Percentiles rank a stretch among this genome's conserved stretches.
These are phyloP conservation scores for Remorina albescens DNA, from an alignment of 2,797 vertebrate genomes.

Conservation along the genomic window DNA sequence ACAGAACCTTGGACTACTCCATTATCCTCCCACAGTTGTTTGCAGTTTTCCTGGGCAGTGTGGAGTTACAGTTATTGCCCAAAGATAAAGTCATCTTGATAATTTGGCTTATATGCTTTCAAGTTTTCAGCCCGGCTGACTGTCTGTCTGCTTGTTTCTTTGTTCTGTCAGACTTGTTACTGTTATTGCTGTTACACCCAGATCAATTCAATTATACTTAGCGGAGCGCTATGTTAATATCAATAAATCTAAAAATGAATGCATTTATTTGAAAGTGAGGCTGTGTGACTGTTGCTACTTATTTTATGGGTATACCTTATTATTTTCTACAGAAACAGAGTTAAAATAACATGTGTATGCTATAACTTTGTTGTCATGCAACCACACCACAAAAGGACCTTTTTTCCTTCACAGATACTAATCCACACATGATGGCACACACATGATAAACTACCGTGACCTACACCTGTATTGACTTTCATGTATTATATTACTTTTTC, in stretches of 20 bases:
- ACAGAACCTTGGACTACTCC: too few species aligned
- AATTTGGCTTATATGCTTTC: too few species aligned
- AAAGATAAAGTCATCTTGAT: too few species aligned
- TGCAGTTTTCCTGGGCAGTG: too few species aligned
- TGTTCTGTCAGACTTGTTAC: too few species aligned
- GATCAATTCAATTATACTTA: neutral
- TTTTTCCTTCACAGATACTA: conserved; percentile 1
- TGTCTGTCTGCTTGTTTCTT: too few species aligned
- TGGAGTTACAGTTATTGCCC: too few species aligned
- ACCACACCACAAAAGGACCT: conserved; percentile 9
- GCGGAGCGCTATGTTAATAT: neutral
- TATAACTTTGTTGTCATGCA: conserved; percentile 11
- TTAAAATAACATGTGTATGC: neutral
- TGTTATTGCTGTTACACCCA: neutral
- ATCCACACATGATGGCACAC: conserved; percentile 58
- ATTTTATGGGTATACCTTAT: neutral
- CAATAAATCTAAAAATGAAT: neutral
- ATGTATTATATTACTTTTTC: conserved; percentile 63
- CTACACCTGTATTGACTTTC: conserved; percentile 63
- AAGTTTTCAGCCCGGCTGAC: too few species aligned
- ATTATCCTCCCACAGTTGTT: too few species aligned
- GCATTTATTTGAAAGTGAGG: neutral
- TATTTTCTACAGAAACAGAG: neutral
- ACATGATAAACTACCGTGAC: conserved; percentile 62
- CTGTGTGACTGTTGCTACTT: neutral